These are phyloP conservation scores for Holcopasites calliopsidis DNA, from an alignment of 1,140 invertebrate genomes.

Conservation along the genomic window DNA sequence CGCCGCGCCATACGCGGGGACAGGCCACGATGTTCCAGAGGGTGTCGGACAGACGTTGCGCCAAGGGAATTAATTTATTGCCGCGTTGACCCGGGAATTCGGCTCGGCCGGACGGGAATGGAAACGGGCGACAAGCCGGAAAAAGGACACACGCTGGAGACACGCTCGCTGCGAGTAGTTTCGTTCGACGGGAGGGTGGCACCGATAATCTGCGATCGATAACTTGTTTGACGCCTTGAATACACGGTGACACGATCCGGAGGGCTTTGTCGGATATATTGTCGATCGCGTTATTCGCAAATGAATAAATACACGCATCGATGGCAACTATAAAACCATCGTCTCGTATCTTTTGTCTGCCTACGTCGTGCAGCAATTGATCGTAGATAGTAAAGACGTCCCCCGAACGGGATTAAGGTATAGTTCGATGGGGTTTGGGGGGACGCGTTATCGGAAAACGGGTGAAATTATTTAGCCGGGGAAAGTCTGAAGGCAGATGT, in stretches of 20 bases:
- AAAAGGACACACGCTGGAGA: background rate
- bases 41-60: background rate
- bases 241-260: no score
- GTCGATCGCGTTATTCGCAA: no score
- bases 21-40: constrained; percentile 14
- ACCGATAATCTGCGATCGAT: constrained; percentile 12
- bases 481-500: constrained; percentile 54
- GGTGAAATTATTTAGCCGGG: constrained; percentile 54
- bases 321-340: no score
- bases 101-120: no score
- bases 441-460: constrained; percentile 44
- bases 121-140: background rate
- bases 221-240: background rate
- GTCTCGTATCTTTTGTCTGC: no score
- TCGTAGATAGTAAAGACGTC: background rate
- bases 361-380: background rate
- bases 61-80: constrained; percentile 41
- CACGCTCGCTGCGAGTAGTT: background rate
- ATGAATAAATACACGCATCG: no score
- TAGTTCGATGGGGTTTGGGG: background rate
- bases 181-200: background rate
- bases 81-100: background rate
- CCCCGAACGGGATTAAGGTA: background rate
- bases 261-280: no score
- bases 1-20: constrained; percentile 5